phyloP scores from a whole-genome alignment of 2,113 vertebrate genomes.

The Scomber scombrus region DNA sequence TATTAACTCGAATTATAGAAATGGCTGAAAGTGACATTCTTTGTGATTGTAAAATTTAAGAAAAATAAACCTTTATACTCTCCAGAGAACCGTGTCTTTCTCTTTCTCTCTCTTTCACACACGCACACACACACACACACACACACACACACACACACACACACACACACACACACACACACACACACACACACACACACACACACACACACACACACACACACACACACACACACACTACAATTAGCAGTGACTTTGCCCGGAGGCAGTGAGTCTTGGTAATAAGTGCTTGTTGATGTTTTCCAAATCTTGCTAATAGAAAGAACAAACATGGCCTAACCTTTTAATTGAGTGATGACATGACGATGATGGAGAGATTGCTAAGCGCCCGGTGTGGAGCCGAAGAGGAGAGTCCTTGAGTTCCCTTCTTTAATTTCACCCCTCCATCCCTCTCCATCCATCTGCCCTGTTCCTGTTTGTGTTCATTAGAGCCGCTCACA shows the following conservation, averaged over 20 bases:
- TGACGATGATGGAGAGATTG: conserved; percentile 79
- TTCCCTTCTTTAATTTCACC: conserved; percentile 66
- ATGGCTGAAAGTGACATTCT: not conserved
- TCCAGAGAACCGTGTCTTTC: not conserved
- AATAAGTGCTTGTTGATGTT: conserved; percentile 83
- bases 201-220: conserved; percentile 41
- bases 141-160: conserved; percentile 28
- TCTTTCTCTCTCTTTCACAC: not conserved
- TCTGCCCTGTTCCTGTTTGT: conserved; percentile 66
- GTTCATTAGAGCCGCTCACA: conserved; percentile 52
- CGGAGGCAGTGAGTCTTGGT: conserved; percentile 64
- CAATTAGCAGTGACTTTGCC: conserved; percentile 68
- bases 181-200: conserved; percentile 37
- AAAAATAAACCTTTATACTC: conserved; percentile 15
- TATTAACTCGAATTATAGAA: not conserved
- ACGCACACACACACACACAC: conserved; percentile 36
- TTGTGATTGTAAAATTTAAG: not conserved
- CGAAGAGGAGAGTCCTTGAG: conserved; percentile 45
- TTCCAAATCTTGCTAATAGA: conserved; percentile 78
- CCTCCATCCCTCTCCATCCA: conserved; percentile 31
- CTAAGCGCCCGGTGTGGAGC: conserved; percentile 48
- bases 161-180: conserved; percentile 32
- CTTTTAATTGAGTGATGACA: conserved; percentile 86
- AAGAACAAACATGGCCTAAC: conserved; percentile 83
- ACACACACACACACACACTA: conserved; percentile 21